These are phyloP conservation scores for Anastrepha obliqua DNA, from an alignment of 1,140 invertebrate genomes.

Conservation along the genomic window DNA sequence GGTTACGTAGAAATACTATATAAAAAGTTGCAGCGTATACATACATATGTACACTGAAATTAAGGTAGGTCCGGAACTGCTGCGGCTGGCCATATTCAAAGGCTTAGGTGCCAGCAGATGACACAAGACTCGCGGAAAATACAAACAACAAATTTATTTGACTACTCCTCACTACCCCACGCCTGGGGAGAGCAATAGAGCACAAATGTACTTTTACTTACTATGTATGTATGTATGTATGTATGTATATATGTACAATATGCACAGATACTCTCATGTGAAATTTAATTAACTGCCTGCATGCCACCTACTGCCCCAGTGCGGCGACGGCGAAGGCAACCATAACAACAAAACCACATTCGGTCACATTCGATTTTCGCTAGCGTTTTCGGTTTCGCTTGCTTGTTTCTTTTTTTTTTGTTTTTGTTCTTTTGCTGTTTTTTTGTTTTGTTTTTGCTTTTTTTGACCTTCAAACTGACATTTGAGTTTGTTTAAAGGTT, in stretches of 20 bases:
- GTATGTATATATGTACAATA: neutral
- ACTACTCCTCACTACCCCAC: too few species aligned
- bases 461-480: conserved; percentile 48
- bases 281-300: conserved; percentile 40
- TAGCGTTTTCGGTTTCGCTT: neutral
- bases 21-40: too few species aligned
- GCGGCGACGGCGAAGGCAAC: neutral
- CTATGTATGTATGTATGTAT: neutral
- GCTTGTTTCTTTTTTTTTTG: neutral
- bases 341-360: neutral
- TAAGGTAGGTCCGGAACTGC: too few species aligned
- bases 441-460: neutral
- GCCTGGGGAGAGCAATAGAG: too few species aligned
- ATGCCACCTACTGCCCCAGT: conserved; percentile 38
- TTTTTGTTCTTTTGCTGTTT: neutral
- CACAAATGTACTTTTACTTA: too few species aligned
- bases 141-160: too few species aligned
- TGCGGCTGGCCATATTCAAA: too few species aligned
- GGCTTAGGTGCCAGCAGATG: too few species aligned
- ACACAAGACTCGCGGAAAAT: too few species aligned
- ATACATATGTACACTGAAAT: too few species aligned
- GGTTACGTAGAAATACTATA: too few species aligned
- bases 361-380: conserved; percentile 1
- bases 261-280: neutral
- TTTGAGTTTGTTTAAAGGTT: neutral